These are phyloP conservation scores for Leptinotarsa haldemani DNA, from an alignment of 2,888 invertebrate genomes.

Conservation along the genomic window DNA sequence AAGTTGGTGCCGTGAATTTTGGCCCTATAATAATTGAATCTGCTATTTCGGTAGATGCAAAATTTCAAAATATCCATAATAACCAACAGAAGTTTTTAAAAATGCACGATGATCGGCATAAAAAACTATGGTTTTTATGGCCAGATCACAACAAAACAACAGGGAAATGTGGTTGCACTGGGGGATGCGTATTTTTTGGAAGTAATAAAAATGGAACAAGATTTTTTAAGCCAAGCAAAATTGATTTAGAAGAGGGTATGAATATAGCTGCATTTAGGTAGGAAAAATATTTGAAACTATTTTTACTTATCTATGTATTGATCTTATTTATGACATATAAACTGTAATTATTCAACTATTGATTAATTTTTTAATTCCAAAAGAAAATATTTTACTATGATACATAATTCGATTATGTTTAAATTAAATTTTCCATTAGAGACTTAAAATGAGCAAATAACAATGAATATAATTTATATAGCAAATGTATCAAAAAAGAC, in stretches of 20 bases:
- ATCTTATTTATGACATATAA: too few species aligned
- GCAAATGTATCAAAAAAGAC: too few species aligned
- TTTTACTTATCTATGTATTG: background rate
- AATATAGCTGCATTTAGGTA: slow-evolving; percentile 84
- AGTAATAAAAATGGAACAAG: slow-evolving; percentile 88
- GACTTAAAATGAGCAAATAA: too few species aligned
- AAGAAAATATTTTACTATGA: too few species aligned
- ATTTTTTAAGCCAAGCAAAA: slow-evolving; percentile 87
- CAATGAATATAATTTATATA: too few species aligned
- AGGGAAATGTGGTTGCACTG: slow-evolving; percentile 92
- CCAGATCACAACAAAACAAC: slow-evolving; percentile 74
- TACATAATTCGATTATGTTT: too few species aligned
- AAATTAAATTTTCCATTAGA: too few species aligned
- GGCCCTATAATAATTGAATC: slow-evolving; percentile 93
- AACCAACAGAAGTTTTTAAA: slow-evolving; percentile 86
- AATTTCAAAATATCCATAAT: slow-evolving; percentile 80
- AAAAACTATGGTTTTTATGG: slow-evolving; percentile 96
- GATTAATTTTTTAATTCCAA: too few species aligned
- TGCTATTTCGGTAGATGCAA: slow-evolving; percentile 77
- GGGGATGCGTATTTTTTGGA: slow-evolving; percentile 95
- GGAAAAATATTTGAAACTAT: background rate
- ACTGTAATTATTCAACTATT: too few species aligned
- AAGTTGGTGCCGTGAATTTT: slow-evolving; percentile 89
- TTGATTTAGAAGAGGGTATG: slow-evolving; percentile 84
- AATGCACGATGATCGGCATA: slow-evolving; percentile 85